Evolutionary conservation across 2,113 vertebrate species (phyloP).

Genomic region (Phocoena phocoena): DNA sequence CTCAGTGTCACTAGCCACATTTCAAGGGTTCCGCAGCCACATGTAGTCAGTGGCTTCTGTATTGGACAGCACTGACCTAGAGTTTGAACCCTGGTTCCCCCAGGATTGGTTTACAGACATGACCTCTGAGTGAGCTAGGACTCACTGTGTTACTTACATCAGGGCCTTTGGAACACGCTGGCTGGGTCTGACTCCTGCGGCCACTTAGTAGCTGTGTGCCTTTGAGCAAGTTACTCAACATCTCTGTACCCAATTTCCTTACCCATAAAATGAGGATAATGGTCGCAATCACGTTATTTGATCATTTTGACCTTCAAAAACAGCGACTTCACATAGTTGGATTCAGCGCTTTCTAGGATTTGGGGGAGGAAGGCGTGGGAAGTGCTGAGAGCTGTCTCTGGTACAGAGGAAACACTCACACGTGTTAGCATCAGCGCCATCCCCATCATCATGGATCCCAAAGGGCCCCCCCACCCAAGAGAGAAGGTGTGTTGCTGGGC

Average conservation of each 20-base stretch:
- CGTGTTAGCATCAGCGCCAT: background rate
- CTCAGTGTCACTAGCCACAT: background rate
- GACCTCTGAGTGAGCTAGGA: background rate
- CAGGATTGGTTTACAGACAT: background rate
- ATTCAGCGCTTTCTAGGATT: background rate
- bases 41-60: background rate
- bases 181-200: background rate
- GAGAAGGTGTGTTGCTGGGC: background rate
- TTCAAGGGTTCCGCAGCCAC: background rate
- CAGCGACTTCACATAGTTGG: background rate
- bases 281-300: background rate
- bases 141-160: background rate
- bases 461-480: background rate
- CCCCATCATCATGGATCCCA: background rate
- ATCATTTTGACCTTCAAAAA: background rate
- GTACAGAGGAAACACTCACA: too few species aligned
- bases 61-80: background rate
- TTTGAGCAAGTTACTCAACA: background rate
- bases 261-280: background rate
- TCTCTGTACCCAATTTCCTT: background rate
- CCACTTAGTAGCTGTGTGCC: background rate
- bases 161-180: background rate
- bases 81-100: background rate
- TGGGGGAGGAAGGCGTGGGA: background rate
- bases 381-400: background rate